Conservation (phyloP, 1,140 invertebrate genomes). For the Coptotermes formosanus region DNA sequence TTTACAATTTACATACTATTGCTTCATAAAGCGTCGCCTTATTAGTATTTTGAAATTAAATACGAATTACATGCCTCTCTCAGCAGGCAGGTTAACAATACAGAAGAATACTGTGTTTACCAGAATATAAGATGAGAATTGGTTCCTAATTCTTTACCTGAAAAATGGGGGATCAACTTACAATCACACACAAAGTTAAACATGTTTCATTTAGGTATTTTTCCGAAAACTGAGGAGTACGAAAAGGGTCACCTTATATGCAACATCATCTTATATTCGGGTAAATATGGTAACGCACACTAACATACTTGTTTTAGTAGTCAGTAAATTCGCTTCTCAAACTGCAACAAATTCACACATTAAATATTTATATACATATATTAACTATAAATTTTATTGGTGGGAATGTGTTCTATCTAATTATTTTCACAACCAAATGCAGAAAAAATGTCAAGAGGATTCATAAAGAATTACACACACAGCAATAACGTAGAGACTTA, state of each 20-base stretch:
- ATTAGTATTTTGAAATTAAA: conserved; percentile 3
- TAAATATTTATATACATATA: conserved; percentile 3
- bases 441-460: background rate
- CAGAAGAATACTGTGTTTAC: no score
- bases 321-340: background rate
- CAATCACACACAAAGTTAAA: no score
- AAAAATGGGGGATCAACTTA: no score
- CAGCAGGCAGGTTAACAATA: background rate
- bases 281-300: no score
- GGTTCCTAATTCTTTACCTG: no score
- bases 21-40: background rate
- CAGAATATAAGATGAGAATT: no score
- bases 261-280: no score
- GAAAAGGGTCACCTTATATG: no score
- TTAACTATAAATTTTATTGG: background rate
- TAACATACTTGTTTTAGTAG: no score
- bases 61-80: background rate
- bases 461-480: background rate
- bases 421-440: conserved; percentile 26
- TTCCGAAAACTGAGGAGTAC: no score
- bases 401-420: conserved; percentile 25
- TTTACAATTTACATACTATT: background rate
- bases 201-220: no score
- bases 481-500: background rate
- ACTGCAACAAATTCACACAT: conserved; percentile 6